Evolutionary conservation across 2,797 vertebrate species (phyloP).

Genomic region (Distichodus sexfasciatus): DNA sequence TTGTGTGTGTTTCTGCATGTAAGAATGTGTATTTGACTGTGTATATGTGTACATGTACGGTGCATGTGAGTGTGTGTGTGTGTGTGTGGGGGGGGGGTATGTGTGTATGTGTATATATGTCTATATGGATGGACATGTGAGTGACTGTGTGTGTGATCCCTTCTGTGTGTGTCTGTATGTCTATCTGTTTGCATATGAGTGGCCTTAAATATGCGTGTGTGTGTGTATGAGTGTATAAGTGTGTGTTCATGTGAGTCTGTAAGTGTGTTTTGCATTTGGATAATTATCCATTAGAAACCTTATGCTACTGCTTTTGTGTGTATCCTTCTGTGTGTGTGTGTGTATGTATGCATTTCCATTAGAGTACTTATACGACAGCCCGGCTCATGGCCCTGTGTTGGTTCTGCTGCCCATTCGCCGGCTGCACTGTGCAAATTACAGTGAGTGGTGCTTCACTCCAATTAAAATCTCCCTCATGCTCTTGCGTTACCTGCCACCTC

Average conservation of each 20-base stretch:
- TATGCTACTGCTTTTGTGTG: not conserved
- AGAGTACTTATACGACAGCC: not conserved
- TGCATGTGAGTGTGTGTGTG: not conserved
- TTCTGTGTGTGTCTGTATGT: not conserved
- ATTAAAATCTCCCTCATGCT: conserved; percentile 22
- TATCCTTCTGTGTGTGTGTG: not conserved
- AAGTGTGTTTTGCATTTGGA: not conserved
- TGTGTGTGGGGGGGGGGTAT: too few species aligned
- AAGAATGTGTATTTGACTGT: too few species aligned
- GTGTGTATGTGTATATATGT: too few species aligned
- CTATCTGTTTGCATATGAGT: not conserved
- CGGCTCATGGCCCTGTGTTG: not conserved
- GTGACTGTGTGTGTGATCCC: not conserved
- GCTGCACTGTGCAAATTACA: conserved; percentile 23
- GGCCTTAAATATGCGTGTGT: not conserved
- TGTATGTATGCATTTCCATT: conserved; percentile 17
- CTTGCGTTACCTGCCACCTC: conserved; percentile 8
- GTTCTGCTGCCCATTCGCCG: conserved; percentile 8
- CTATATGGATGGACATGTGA: too few species aligned
- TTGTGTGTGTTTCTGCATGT: too few species aligned
- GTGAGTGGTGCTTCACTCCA: conserved; percentile 30
- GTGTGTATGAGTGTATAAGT: not conserved
- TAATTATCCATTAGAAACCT: conserved; percentile 1
- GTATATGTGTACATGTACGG: too few species aligned
- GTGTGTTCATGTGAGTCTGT: too few species aligned